These are phyloP conservation scores for Caenorhabditis imperialis DNA, from an alignment of 2,888 invertebrate genomes.

Conservation along the genomic window DNA sequence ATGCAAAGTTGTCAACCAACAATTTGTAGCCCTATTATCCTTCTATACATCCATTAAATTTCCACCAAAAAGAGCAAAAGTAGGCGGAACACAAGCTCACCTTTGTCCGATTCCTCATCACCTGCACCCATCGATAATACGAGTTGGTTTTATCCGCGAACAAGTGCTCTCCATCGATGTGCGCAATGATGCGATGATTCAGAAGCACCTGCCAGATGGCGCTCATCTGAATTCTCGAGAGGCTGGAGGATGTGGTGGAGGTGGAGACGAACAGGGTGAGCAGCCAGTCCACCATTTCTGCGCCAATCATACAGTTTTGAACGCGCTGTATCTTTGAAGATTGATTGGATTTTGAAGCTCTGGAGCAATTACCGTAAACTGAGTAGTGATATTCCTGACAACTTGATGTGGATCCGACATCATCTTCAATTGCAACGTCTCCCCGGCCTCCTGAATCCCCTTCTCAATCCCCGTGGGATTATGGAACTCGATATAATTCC, in stretches of 20 bases:
- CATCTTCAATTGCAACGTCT: slow-evolving; percentile 29
- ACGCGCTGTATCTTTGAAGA: slow-evolving; percentile 49
- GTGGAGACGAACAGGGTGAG: slow-evolving; percentile 78
- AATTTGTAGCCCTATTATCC: no score
- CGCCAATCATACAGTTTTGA: slow-evolving; percentile 85
- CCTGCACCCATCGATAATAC: slow-evolving; percentile 85
- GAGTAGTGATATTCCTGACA: slow-evolving; percentile 64
- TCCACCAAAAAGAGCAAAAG: no score
- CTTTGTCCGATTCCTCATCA: slow-evolving; percentile 16
- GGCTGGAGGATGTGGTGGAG: slow-evolving; percentile 47
- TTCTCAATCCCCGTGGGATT: slow-evolving; percentile 18
- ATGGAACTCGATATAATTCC: slow-evolving; percentile 40
- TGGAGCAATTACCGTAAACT: slow-evolving; percentile 57
- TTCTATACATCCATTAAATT: no score
- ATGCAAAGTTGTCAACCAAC: no score
- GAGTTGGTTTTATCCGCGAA: slow-evolving; percentile 87
- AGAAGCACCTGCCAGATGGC: slow-evolving; percentile 89
- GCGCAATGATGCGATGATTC: slow-evolving; percentile 86
- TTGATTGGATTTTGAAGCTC: background rate
- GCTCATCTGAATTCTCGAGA: slow-evolving; percentile 75
- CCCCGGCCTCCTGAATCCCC: slow-evolving; percentile 26
- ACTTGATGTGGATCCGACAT: slow-evolving; percentile 62
- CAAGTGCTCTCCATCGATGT: slow-evolving; percentile 87
- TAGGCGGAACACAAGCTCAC: background rate
- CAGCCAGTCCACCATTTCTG: slow-evolving; percentile 88